These are phyloP conservation scores for Cephalopachus bancanus DNA, from an alignment of 2,797 vertebrate genomes.

Conservation along the genomic window DNA sequence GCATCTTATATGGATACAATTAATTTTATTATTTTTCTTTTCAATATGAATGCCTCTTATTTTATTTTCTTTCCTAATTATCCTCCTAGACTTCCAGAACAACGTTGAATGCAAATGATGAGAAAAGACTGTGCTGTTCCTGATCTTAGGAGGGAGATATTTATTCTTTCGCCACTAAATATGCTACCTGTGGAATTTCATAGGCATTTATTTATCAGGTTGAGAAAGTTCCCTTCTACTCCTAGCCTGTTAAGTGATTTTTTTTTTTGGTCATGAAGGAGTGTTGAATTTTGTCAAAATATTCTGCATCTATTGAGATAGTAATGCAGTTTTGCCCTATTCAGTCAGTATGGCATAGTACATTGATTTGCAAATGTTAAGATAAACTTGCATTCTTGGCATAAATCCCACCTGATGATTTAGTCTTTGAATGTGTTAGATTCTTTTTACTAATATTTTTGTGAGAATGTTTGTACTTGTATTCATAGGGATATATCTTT, in stretches of 20 bases:
- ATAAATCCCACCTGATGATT: not conserved
- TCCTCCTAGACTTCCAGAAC: not conserved
- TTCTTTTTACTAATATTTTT: slow-evolving; percentile 3
- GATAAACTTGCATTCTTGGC: not conserved
- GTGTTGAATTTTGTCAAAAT: not conserved
- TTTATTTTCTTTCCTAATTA: not conserved
- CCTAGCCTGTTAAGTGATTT: not conserved
- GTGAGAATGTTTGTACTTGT: not conserved
- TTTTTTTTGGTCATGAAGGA: not conserved
- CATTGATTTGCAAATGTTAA: not conserved
- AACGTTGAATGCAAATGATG: not conserved
- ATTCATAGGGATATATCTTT: not conserved
- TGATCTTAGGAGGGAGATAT: not conserved
- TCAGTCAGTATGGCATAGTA: not conserved
- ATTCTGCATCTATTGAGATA: not conserved
- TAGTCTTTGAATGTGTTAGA: not conserved
- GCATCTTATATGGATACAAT: not conserved
- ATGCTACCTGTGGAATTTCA: not conserved
- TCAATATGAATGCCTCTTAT: not conserved
- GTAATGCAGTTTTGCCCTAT: not conserved
- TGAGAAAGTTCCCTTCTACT: not conserved
- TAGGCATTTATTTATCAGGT: not conserved
- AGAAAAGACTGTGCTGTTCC: not conserved
- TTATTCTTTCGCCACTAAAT: not conserved
- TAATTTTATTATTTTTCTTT: not conserved